Conservation (phyloP, 1,140 invertebrate species). For the Xylocopa sonorina region DNA sequence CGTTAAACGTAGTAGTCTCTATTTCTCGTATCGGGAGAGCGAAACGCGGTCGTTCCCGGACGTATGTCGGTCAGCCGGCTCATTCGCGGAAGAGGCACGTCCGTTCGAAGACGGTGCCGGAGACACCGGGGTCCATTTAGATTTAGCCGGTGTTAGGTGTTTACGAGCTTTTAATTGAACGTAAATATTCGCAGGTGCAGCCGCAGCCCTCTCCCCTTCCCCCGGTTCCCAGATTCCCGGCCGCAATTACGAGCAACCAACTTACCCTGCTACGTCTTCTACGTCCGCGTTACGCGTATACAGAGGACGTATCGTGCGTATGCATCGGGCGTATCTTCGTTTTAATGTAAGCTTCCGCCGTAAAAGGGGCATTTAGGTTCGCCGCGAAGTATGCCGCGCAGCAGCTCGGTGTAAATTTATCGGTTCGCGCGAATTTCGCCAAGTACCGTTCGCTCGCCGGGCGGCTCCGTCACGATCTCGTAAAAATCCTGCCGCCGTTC, state of each 20-base stretch:
- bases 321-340: conserved; percentile 33
- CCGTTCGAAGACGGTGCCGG: background rate
- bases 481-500: conserved; percentile 49
- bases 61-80: background rate
- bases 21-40: background rate
- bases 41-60: background rate
- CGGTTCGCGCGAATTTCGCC: conserved; percentile 51
- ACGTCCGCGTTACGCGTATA: too few relatives aligned
- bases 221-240: conserved; percentile 31
- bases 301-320: background rate
- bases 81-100: background rate
- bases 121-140: conserved; percentile 39
- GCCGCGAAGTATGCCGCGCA: conserved; percentile 56
- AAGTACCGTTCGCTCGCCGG: conserved; percentile 3
- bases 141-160: conserved; percentile 55
- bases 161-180: conserved; percentile 67
- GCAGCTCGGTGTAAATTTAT: conserved; percentile 63
- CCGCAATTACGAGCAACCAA: conserved; percentile 47
- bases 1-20: too few relatives aligned
- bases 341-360: conserved; percentile 50
- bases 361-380: conserved; percentile 50
- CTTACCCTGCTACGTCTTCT: too few relatives aligned
- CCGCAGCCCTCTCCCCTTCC: background rate
- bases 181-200: conserved; percentile 65
- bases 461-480: conserved; percentile 33